Evolutionary conservation across 1,140 invertebrate species (phyloP).

Genomic region (Trachelipus rathkii): DNA sequence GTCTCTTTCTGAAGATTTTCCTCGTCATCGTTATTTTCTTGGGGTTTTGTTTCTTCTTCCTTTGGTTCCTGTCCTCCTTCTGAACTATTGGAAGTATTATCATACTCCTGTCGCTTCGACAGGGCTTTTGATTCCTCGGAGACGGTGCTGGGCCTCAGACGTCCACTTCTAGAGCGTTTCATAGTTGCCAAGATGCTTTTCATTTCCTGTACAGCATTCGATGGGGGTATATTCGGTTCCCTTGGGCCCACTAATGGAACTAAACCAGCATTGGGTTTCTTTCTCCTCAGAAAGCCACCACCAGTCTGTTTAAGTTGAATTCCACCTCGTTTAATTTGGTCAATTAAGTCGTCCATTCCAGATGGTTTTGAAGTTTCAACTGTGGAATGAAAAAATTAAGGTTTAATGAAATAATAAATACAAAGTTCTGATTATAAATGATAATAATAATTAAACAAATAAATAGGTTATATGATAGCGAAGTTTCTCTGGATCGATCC

Average conservation of each 20-base stretch:
- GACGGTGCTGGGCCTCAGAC: conserved; percentile 27
- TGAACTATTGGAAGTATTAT: neutral
- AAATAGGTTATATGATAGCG: neutral
- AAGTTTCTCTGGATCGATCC: no score
- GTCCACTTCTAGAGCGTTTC: conserved; percentile 32
- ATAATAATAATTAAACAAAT: no score
- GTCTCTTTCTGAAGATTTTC: neutral
- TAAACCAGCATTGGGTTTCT: neutral
- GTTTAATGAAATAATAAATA: neutral
- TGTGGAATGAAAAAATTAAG: neutral
- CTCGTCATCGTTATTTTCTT: neutral
- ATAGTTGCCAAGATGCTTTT: conserved; percentile 38
- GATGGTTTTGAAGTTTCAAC: conserved; percentile 6
- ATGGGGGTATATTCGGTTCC: conserved; percentile 24
- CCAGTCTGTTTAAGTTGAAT: conserved; percentile 33
- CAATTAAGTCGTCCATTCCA: conserved; percentile 39
- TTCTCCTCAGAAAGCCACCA: conserved; percentile 16
- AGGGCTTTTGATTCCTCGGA: conserved; percentile 32
- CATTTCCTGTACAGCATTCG: conserved; percentile 37
- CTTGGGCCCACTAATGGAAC: neutral
- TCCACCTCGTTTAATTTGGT: conserved; percentile 36
- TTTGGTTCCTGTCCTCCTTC: conserved; percentile 26
- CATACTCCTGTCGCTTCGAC: neutral
- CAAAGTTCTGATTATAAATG: neutral
- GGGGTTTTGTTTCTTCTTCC: neutral